Conservation (phyloP, 2,888 invertebrate species). For the Cerceris ruficornis region DNA sequence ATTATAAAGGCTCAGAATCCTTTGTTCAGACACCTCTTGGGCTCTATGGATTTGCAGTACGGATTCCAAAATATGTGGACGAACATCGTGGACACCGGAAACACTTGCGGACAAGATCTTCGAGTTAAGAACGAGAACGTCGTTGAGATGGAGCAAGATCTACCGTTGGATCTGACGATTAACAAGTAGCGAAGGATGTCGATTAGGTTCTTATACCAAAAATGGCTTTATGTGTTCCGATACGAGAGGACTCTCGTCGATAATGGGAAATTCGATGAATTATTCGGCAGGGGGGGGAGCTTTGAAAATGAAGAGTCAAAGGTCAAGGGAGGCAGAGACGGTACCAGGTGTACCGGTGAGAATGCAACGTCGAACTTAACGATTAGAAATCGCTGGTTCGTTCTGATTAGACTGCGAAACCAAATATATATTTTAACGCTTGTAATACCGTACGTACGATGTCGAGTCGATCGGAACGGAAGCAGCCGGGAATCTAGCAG, state of each 20-base stretch:
- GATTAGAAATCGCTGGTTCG: slow-evolving; percentile 33
- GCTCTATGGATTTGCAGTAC: slow-evolving; percentile 77
- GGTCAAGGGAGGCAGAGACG: neutral
- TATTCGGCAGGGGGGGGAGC: neutral
- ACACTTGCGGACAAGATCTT: slow-evolving; percentile 77
- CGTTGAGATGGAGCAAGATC: slow-evolving; percentile 80
- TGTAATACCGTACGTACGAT: slow-evolving; percentile 44
- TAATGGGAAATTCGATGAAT: neutral
- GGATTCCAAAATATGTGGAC: slow-evolving; percentile 78
- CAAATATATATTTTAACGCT: slow-evolving; percentile 72
- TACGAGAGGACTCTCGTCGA: neutral
- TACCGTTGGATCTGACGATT: slow-evolving; percentile 81
- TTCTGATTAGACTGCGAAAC: slow-evolving; percentile 73
- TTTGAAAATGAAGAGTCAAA: neutral
- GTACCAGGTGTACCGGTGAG: neutral
- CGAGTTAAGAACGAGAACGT: slow-evolving; percentile 81
- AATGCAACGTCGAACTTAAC: neutral
- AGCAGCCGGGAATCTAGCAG: slow-evolving; percentile 33
- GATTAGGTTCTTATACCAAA: slow-evolving; percentile 22
- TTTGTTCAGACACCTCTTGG: slow-evolving; percentile 75
- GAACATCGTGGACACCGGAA: slow-evolving; percentile 67
- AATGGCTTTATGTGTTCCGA: slow-evolving; percentile 17
- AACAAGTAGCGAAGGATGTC: slow-evolving; percentile 73
- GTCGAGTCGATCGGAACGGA: slow-evolving; percentile 22
- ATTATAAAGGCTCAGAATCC: slow-evolving; percentile 79